Conservation (phyloP, 2,113 vertebrate genomes). For the Lepisosteus oculatus region DNA sequence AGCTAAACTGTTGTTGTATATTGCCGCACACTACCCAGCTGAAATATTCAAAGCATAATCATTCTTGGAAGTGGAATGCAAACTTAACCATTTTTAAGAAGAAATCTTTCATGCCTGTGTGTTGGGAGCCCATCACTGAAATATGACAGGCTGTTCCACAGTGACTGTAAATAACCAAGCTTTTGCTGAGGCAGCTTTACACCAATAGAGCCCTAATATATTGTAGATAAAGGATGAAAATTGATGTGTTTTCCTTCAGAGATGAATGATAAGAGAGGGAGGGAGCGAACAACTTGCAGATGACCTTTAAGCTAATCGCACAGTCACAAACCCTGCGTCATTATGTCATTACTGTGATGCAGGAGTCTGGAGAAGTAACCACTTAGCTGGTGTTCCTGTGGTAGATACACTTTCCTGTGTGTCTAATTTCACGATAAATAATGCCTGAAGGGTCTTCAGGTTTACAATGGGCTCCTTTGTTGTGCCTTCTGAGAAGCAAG, state of each 20-base stretch:
- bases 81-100: no score
- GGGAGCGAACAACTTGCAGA: not conserved
- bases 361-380: not conserved
- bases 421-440: not conserved
- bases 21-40: no score
- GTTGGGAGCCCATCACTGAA: no score
- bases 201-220: not conserved
- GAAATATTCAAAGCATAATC: no score
- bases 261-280: not conserved
- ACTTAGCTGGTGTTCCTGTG: not conserved
- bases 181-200: not conserved
- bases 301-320: not conserved
- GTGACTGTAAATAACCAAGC: no score
- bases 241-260: not conserved
- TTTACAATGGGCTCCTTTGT: no score
- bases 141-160: no score
- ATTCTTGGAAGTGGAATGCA: no score
- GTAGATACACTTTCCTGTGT: slow-evolving; percentile 1
- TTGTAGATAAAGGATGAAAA: not conserved
- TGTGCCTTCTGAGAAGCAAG: no score
- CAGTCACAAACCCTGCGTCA: not conserved
- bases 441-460: no score
- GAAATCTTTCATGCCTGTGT: no score
- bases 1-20: no score
- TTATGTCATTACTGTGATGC: slow-evolving; percentile 4